Base-by-base conservation (phyloP, 2,888 invertebrate genomes). In the Andrena hattorfiana region DNA sequence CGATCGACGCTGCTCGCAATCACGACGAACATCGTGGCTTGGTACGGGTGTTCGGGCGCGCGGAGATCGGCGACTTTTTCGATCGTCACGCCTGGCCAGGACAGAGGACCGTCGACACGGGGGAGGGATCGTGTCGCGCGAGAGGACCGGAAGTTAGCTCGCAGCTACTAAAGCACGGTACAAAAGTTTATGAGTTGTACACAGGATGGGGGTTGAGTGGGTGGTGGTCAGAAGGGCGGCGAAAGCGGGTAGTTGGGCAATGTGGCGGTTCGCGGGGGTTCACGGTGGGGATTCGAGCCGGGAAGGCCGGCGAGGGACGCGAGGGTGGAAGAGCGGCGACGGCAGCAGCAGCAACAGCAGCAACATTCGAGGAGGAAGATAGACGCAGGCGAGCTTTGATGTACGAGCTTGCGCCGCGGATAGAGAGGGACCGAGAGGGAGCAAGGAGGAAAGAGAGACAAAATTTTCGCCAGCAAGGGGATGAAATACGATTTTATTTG, bases 401-500 rank as follows among this genome's bases (percentile, higher is more conserved):
- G 92, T 93, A 92, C 90, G 92, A 91, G 93, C 89, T 93, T 91
- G 91, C 89, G 90, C 85, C 82, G 89, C 85, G 89, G 80, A 87
- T 89, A 89, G 91, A 88, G 87, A 86, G 85, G 86, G 78, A 81
- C 83, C 80, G 81, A 70, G 78, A 83, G 84, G 70, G 30, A 83
- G 79, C 56, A 85, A 85, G 84, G 69, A 88, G 87, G 88, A 89
- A 90, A 80, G 89, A 89, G 90, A 90, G 92, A 91, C 89, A 90
- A 91, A 85, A 92, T 93, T 92, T 93, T 92, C 89, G 87, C 91
- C 89, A 89, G 92, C 92, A 91, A 92, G 92, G 91, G 92, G 92
- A 93, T 93, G 91, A 93, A 93, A 93, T 93, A 93, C 92, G 92
- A 94, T 93, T 94, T 94, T 93, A 93, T 93, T 93, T 92, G 92